Evolutionary conservation across 2,888 invertebrate species (phyloP), one percentile per base, ranked within the genome.

Genomic region (Antitype chi): DNA sequence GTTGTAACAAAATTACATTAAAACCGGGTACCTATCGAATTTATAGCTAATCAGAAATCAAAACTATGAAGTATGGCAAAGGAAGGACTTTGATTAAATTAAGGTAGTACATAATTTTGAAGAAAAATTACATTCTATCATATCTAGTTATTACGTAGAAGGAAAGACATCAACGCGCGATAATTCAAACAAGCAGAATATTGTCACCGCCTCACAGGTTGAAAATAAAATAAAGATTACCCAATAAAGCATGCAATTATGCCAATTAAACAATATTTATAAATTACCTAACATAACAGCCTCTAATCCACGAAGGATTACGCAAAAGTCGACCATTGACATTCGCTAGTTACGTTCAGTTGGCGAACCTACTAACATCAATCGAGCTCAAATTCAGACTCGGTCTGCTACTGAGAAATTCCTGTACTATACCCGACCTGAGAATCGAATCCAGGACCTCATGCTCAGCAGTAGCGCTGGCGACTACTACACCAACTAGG

Each of bases 101-200:
- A 13, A 20, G 5, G 49, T 1, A 23, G 1, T 20, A 32, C 17
- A 69, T 23, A 23, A 23, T 23, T 70, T 28, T 62, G 15, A 28
- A 32, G 9, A 28, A 11, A 43, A 8, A 28, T 43, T 43, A 64
- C 23, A 28, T 63, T 47, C 3, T 32, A 62, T 38, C 8, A 8
- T 62, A 20, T 11, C 11, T 20, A 20, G 47, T 66, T 0, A 49
- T 6, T 28, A 9, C 67, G 28, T 57, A 17, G 67, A 32, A 60
- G 9, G 0, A 68, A 76, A 81, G 76, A 76, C 32, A 15, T 81
- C 74, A 76, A 76, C 81, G 81, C 76, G 74, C 8, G 5, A 32
- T 0, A 52, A 49, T 23, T 17, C 0, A 20, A 13, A 25, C 1
- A 5, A 23, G 20, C 9, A 49, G 23, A 32, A 20, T 15, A 17